Evolutionary conservation across 1,140 invertebrate genomes (phyloP), one percentile per base, ranked within the genome.

Genomic region (Dendroctonus ponderosae): DNA sequence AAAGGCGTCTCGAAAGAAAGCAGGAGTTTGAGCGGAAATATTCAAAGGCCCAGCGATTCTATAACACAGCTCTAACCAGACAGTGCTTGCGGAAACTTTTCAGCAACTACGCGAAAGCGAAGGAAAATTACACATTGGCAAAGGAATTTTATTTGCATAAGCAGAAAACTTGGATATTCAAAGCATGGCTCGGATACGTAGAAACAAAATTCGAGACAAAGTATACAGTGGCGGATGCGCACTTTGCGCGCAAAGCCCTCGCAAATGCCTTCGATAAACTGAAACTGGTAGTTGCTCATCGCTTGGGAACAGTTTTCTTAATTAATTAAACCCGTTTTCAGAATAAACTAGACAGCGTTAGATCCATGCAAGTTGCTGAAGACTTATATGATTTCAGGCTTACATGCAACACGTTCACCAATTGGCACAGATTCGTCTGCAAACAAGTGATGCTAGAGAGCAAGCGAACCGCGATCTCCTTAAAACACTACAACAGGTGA

Each of bases 331-430:
- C 37, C 51, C n/a, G 43, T 6, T 73, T 74, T 54, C 56, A 74
- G 72, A 37, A 58, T 42, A 69, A 59, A 42, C 3, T 71, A n/a
- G 70, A 74, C 14, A 53, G 49, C 42, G 48, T 67, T 2, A 65
- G 71, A 50, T 58, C 66, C 11, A 59, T 62, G 70, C 82, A 85
- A 77, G 83, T 85, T 6, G 86, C 86, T 12, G 82, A 85, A 52
- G 86, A 87, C 73, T 84, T 83, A 71, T 82, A 84, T 66, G 84
- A 85, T 58, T 76, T 86, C 14, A 82, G 79, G 62, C 70, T 85
- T n/a, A 77, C 79, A 56, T 80, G 82, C 54, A 70, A 80, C 26
- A 76, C 79, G 38, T 86, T 86, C 68, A 73, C 75, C n/a, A 75
- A 78, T 41, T 85, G 85, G 77, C 73, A 78, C 5, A 71, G 79